These are phyloP conservation scores for Trilocha varians DNA, from an alignment of 2,888 invertebrate genomes.

Conservation along the genomic window DNA sequence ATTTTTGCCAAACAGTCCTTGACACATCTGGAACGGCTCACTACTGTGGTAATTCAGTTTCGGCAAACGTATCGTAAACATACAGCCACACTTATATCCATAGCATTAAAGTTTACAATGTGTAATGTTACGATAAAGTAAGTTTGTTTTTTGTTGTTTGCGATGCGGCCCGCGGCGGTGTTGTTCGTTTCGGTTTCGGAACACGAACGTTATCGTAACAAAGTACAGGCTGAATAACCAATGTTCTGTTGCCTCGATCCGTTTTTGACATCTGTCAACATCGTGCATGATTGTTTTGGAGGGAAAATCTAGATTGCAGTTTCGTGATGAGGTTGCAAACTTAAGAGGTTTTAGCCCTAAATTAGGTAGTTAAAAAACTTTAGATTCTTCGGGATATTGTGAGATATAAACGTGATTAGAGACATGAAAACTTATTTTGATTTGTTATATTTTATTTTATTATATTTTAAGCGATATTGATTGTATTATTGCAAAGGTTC, in stretches of 20 bases:
- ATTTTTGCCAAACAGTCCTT: slow-evolving; percentile 56
- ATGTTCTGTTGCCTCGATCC: slow-evolving; percentile 32
- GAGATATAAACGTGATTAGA: no score
- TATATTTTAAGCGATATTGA: no score
- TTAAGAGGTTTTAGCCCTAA: no score
- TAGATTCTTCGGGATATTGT: no score
- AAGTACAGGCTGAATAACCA: slow-evolving; percentile 48
- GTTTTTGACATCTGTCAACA: slow-evolving; percentile 24
- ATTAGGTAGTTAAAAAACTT: no score
- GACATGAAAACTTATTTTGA: no score
- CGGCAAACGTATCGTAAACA: neutral
- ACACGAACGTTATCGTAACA: slow-evolving; percentile 43
- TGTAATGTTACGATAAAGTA: slow-evolving; percentile 8
- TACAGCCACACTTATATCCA: neutral
- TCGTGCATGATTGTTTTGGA: slow-evolving; percentile 18
- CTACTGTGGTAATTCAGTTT: slow-evolving; percentile 32
- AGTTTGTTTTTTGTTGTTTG: slow-evolving; percentile 33
- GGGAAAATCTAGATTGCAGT: slow-evolving; percentile 4
- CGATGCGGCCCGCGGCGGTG: slow-evolving; percentile 46
- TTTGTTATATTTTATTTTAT: no score
- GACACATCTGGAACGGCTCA: slow-evolving; percentile 54
- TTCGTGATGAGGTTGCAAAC: no score
- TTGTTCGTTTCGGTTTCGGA: slow-evolving; percentile 49
- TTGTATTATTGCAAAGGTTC: no score
- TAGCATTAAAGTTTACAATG: neutral